Evolutionary conservation across 2,888 invertebrate genomes (phyloP), one percentile per base, ranked within the genome.

Genomic region (Sinodicranocentrus sp.): DNA sequence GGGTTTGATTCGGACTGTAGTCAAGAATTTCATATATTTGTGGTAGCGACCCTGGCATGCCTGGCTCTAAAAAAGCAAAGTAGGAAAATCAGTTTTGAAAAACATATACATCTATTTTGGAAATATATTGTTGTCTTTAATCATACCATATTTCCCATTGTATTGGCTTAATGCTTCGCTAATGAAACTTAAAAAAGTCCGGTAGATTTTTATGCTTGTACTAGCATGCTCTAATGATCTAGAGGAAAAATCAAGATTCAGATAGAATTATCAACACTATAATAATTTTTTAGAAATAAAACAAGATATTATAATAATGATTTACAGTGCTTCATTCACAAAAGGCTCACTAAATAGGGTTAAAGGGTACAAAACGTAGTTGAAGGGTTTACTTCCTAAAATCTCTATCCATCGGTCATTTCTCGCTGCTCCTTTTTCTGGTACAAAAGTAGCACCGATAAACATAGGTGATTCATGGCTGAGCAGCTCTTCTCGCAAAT

Each of bases 361-460:
- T 2, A 84, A n/a, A 0, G 84, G 78, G 21, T 44, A 72, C 3
- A 84, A 54, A 15, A 75, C 52, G 21, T 73, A 71, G 72, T 84
- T 84, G 5, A 3, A 0, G 10, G 33, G 23, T n/a, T 21, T 21
- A 6, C 65, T 21, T 5, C 65, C 61, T 0, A 82, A 26, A 72
- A 82, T 73, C 5, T 19, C 21, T 3, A 8, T 23, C 57, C 57
- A 57, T 15, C n/a, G 19, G 5, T 57, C 57, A 2, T 6, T n/a
- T 21, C 21, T 19, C 3, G 57, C 57, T 5, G 57, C 19, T 5
- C 57, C 57, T 10, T 57, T 57, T 21, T 57, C 57, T 23, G 19
- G 8, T 0, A 33, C 19, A 23, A 76, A 48, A 0, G 17, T 3
- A 2, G 76, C 65, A 13, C 59, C 6, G 0, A 21, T 19, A 8